Base-by-base conservation (phyloP, 53 echinoderm and acorn worm genomes). In the Pentamera pediparva region DNA sequence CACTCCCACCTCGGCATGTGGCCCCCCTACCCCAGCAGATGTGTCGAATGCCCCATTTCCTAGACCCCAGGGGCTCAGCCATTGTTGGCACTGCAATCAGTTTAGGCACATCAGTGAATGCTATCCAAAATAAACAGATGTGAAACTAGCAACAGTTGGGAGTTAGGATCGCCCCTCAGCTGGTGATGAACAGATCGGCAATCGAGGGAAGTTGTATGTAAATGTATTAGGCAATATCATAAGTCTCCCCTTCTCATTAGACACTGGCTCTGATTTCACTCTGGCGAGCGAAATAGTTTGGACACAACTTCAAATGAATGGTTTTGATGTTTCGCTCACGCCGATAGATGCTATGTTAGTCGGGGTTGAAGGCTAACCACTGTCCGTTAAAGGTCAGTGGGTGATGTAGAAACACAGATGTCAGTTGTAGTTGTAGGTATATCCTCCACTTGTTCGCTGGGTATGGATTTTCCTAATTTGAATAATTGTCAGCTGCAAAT, bases 121-220 rank as follows among this genome's bases (percentile, higher is more conserved):
- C 38, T 64, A 19, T 18, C 64, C 64, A 35, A n/a, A 22, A 18
- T 9, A 18, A 19, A 7, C 20, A 38, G 18, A 19, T 22, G 64
- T 37, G 21, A 64, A 64, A 64, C 64, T 64, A 64, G 39, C 24
- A 9, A 22, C 64, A 26, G 64, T 64, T 64, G 64, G 38, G 38
- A 35, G 24, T 35, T 21, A 64, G 12, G 64, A 26, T 19, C 64
- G 64, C 64, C 38, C 39, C 64, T 64, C 64, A 26, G 26, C 64
- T 26, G 39, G 24, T 2, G 6, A 27, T 6, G 39, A 35, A 22
- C 24, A 21, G 26, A 26, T 26, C 64, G 37, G 6, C 10, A 4
- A 13, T 13, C 37, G 19, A 8, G 39, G 24, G n/a, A 26, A 6
- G n/a, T 64, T 54, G n/a, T 64, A 64, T 64, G 64, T 64, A 8